Evolutionary conservation across 2,113 vertebrate species (phyloP).

Genomic region (Siniperca chuatsi): DNA sequence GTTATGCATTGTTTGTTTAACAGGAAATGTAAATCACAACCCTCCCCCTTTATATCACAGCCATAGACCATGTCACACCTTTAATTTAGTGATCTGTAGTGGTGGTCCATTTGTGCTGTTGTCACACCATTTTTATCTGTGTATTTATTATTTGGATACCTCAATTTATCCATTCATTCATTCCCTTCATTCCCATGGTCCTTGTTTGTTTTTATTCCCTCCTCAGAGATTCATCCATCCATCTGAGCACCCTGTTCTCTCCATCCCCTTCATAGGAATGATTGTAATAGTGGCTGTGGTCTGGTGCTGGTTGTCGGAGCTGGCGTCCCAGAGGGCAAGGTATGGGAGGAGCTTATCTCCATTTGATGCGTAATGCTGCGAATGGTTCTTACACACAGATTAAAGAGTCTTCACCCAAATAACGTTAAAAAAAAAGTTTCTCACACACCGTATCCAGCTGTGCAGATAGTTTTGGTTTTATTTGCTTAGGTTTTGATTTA

Average conservation of each 20-base stretch:
- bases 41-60: slow-evolving; percentile 22
- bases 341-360: slow-evolving; percentile 82
- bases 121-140: slow-evolving; percentile 39
- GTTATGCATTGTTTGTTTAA: slow-evolving; percentile 59
- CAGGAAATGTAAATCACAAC: slow-evolving; percentile 33
- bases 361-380: slow-evolving; percentile 41
- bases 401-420: slow-evolving; percentile 37
- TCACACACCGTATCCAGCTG: neutral
- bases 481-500: neutral
- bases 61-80: slow-evolving; percentile 45
- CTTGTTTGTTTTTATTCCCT: slow-evolving; percentile 77
- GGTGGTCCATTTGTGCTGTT: slow-evolving; percentile 39
- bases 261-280: slow-evolving; percentile 93
- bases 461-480: neutral
- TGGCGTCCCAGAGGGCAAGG: slow-evolving; percentile 89
- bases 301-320: slow-evolving; percentile 95
- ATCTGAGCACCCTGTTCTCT: slow-evolving; percentile 88
- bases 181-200: slow-evolving; percentile 74
- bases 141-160: slow-evolving; percentile 61
- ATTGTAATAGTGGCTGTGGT: slow-evolving; percentile 92
- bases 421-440: neutral
- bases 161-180: slow-evolving; percentile 64
- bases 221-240: slow-evolving; percentile 87
- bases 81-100: slow-evolving; percentile 45
- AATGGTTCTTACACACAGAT: slow-evolving; percentile 27